Percentiles rank a stretch among this genome's conserved stretches.
Conservation (phyloP, 2,113 vertebrate genomes). For the Equus przewalskii region DNA sequence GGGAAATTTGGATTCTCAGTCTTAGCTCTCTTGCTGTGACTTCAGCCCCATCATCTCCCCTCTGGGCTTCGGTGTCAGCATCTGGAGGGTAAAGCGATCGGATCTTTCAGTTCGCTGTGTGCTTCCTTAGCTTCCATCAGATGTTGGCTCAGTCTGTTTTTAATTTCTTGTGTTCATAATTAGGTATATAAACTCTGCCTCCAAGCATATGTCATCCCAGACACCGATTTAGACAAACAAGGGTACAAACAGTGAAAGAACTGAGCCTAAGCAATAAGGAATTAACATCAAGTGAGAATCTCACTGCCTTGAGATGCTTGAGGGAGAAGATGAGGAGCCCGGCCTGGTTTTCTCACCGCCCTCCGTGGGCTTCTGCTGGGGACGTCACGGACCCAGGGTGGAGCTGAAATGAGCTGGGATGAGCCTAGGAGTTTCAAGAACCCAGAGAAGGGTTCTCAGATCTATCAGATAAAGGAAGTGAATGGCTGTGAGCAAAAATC, state of each 20-base stretch:
- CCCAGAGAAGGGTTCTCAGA: not conserved
- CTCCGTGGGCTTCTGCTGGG: not conserved
- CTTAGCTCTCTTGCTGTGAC: not conserved
- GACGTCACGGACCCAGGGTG: not conserved
- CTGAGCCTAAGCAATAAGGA: not conserved
- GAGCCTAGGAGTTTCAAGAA: not conserved
- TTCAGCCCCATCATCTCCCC: not conserved
- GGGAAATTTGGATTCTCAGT: not conserved
- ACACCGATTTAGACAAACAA: not conserved
- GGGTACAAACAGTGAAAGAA: not conserved
- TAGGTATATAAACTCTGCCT: not conserved
- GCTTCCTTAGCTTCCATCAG: not conserved
- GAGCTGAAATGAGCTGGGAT: not conserved
- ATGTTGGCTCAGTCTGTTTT: not conserved
- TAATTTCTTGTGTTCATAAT: not conserved
- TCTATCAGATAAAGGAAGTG: not conserved
- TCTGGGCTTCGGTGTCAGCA: not conserved
- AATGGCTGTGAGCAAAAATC: not conserved
- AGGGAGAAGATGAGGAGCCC: not conserved
- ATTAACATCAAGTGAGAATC: too few relatives aligned
- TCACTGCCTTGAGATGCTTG: not conserved
- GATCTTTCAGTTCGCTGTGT: not conserved
- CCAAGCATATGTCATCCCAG: not conserved
- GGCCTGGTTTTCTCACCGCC: not conserved
- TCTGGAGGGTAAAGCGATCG: not conserved